These are phyloP conservation scores for Rhinogobius similis DNA, from an alignment of 2,113 vertebrate genomes.

Conservation along the genomic window DNA sequence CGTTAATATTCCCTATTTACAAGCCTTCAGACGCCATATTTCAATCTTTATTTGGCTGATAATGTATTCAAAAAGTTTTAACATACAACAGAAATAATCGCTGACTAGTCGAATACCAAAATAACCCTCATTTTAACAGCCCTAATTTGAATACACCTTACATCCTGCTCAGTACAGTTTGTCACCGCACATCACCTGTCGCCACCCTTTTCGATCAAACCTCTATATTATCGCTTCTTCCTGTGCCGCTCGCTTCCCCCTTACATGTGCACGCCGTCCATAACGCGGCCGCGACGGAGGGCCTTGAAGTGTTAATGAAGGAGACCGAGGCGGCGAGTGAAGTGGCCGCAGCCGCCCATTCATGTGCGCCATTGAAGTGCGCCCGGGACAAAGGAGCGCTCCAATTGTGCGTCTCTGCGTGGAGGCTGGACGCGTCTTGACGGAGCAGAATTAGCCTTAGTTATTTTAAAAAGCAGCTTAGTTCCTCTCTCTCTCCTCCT, in stretches of 20 bases:
- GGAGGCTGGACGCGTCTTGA: neutral
- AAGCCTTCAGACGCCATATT: no score
- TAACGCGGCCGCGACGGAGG: slow-evolving; percentile 54
- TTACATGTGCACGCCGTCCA: slow-evolving; percentile 42
- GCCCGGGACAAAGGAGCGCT: slow-evolving; percentile 33
- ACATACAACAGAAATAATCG: no score
- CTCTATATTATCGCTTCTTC: neutral
- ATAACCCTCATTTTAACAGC: no score
- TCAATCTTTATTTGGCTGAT: no score
- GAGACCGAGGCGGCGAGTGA: slow-evolving; percentile 52
- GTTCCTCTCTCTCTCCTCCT: slow-evolving; percentile 3
- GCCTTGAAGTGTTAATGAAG: slow-evolving; percentile 79
- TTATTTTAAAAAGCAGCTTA: slow-evolving; percentile 44
- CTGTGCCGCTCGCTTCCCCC: neutral
- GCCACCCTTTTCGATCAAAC: neutral
- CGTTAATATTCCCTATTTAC: no score
- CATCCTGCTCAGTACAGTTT: no score
- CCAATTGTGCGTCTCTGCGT: neutral
- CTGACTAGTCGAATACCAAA: no score
- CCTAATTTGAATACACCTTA: no score
- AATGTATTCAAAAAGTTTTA: no score
- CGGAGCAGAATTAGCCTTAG: slow-evolving; percentile 26
- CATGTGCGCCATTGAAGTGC: slow-evolving; percentile 51
- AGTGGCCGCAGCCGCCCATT: slow-evolving; percentile 48
- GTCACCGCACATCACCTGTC: neutral